Evolutionary conservation across 1,140 invertebrate species (phyloP).

Genomic region (Euura lappo): DNA sequence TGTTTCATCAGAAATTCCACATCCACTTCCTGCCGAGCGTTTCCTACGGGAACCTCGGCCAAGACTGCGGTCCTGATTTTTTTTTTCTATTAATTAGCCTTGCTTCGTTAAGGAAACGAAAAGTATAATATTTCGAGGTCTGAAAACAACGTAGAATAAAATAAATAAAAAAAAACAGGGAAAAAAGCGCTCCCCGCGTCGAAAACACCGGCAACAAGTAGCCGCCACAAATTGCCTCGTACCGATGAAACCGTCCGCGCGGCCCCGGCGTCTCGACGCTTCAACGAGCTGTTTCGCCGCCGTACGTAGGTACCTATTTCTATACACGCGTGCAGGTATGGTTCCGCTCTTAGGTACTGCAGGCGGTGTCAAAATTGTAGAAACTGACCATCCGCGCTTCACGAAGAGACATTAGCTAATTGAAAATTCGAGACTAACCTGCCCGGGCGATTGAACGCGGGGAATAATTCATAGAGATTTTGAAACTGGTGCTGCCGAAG

Average conservation of each 20-base stretch:
- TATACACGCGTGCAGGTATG: background rate
- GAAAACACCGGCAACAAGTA: constrained; percentile 6
- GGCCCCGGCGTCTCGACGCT: constrained; percentile 5
- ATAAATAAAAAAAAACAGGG: background rate
- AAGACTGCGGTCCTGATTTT: too few relatives aligned
- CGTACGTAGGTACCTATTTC: background rate
- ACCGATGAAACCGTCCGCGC: constrained; percentile 1
- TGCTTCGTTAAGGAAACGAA: too few relatives aligned
- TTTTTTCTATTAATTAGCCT: too few relatives aligned
- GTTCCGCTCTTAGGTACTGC: too few relatives aligned
- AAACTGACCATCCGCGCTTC: too few relatives aligned
- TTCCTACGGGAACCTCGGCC: too few relatives aligned
- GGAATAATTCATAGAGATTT: background rate
- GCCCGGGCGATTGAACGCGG: background rate
- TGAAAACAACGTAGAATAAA: too few relatives aligned
- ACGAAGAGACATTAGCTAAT: too few relatives aligned
- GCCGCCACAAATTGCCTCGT: constrained; percentile 2
- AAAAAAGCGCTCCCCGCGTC: background rate
- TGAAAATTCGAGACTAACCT: too few relatives aligned
- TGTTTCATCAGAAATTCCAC: background rate
- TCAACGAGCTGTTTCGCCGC: background rate
- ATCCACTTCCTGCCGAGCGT: background rate
- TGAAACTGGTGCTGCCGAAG: background rate
- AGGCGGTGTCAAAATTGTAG: too few relatives aligned
- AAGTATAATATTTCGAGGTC: too few relatives aligned